A percentile compares a stretch with the other conserved stretches of the same genome.
Evolutionary conservation across 2,113 vertebrate genomes (phyloP).

Genomic region (Scomber japonicus): DNA sequence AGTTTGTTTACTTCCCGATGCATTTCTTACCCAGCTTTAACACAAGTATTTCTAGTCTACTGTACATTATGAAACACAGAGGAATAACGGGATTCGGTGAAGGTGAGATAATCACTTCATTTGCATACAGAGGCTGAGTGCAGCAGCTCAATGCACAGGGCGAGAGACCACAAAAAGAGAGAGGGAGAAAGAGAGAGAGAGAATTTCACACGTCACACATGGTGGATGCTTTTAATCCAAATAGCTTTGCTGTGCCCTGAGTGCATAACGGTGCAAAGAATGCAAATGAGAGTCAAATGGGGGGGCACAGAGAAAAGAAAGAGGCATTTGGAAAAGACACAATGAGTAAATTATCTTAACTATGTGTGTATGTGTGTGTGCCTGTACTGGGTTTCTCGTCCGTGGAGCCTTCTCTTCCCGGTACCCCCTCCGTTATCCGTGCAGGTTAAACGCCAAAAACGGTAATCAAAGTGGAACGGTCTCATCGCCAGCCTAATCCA

Average conservation of each 20-base stretch:
- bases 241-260: slow-evolving; percentile 43
- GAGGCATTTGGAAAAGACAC: slow-evolving; percentile 33
- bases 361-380: background rate
- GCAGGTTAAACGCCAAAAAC: slow-evolving; percentile 73
- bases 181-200: background rate
- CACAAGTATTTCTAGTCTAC: background rate
- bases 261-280: slow-evolving; percentile 22
- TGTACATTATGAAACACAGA: background rate
- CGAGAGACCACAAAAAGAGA: background rate
- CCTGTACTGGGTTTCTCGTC: slow-evolving; percentile 24
- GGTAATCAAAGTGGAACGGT: slow-evolving; percentile 75
- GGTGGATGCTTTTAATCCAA: slow-evolving; percentile 59
- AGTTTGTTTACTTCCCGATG: background rate
- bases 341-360: slow-evolving; percentile 68
- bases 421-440: slow-evolving; percentile 32
- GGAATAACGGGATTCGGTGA: slow-evolving; percentile 17
- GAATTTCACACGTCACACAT: slow-evolving; percentile 39
- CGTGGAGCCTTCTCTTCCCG: slow-evolving; percentile 24
- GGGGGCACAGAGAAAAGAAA: background rate
- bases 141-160: slow-evolving; percentile 25
- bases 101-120: slow-evolving; percentile 44
- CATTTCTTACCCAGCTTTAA: background rate
- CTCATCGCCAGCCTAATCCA: slow-evolving; percentile 70
- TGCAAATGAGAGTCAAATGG: slow-evolving; percentile 21
- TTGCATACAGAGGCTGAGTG: slow-evolving; percentile 40